A percentile compares a stretch with the other conserved stretches of the same genome.
These are phyloP conservation scores for Sylvilagus bachmani DNA, from an alignment of 2,113 vertebrate species.

Conservation along the genomic window DNA sequence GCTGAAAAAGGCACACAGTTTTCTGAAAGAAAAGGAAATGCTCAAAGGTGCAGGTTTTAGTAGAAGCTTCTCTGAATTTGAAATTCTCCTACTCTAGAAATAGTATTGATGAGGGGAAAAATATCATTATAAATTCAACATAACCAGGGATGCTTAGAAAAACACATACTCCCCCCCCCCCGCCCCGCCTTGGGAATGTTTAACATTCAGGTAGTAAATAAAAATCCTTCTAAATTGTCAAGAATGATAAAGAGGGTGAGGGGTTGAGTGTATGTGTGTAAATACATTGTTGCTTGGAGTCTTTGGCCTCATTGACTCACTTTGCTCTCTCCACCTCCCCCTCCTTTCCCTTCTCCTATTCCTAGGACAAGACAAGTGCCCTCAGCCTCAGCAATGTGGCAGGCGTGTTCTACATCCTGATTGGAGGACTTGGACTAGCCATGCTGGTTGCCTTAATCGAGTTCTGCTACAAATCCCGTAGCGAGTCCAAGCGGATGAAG, in stretches of 20 bases:
- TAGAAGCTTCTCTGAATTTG: background rate
- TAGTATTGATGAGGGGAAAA: conserved; percentile 69
- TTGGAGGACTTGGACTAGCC: conserved; percentile 98
- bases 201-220: conserved; percentile 1
- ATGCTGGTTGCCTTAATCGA: conserved; percentile 99
- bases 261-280: conserved; percentile 77
- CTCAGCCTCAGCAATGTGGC: conserved; percentile 99
- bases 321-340: conserved; percentile 74
- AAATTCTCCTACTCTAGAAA: conserved; percentile 32
- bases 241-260: conserved; percentile 78
- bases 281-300: conserved; percentile 58
- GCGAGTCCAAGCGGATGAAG: conserved; percentile 99
- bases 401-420: conserved; percentile 99
- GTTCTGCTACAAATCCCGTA: conserved; percentile 99
- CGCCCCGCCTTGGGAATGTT: background rate
- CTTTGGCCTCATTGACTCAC: conserved; percentile 79
- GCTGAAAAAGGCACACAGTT: conserved; percentile 79
- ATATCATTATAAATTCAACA: conserved; percentile 60
- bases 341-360: conserved; percentile 81
- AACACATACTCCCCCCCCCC: background rate
- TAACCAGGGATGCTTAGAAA: conserved; percentile 15
- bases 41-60: background rate
- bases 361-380: conserved; percentile 98
- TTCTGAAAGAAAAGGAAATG: conserved; percentile 83
- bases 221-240: conserved; percentile 75